Base-by-base conservation (phyloP, 1,140 invertebrate genomes). In the Diachasmimorpha longicaudata region DNA sequence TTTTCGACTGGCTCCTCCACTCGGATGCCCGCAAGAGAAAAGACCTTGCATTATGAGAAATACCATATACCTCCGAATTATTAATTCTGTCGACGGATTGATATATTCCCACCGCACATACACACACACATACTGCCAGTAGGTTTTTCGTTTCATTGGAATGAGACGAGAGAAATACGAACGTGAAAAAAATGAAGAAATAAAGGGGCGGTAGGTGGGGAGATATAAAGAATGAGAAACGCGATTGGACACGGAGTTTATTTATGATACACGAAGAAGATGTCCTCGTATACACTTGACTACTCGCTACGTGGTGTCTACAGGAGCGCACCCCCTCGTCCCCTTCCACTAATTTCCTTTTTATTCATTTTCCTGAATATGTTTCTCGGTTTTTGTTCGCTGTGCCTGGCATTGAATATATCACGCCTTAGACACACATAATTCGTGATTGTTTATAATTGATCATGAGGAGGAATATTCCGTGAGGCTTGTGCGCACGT, bases 21-120 rank as follows among this genome's bases (percentile, higher is more conserved):
- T 52, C 14, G 48, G 39, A 42, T 16, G 9, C 19, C 48, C 48
- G 2, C n/a, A 52, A 16, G 48, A n/a, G 48, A 52, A 52, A 52
- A 19, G 48, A 52, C 48, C 39, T 42, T 10, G 39, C 9, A 14
- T 52, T 52, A 52, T 16, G 48, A 52, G 48, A 52, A 52, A 52
- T 52, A 63, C 70, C 23, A 42, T 21, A 72, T 75, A 48, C 72
- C 36, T 5, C 67, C 72, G 72, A 72, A 70, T 79, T 76, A 79
- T 79, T 77, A 74, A 76, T 76, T 71, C 69, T 71, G 69, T 79
- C 72, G 72, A 74, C 68, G 69, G 55, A 79, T 74, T 72, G 78
- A 79, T 79, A 77, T 77, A 77, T 77, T 74, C 58, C 13, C 75
- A 44, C 66, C 58, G 25, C 21, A 44, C 58, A 63, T 23, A n/a